phyloP scores from a whole-genome alignment of 2,797 vertebrate species.

The Rhincodon typus region DNA sequence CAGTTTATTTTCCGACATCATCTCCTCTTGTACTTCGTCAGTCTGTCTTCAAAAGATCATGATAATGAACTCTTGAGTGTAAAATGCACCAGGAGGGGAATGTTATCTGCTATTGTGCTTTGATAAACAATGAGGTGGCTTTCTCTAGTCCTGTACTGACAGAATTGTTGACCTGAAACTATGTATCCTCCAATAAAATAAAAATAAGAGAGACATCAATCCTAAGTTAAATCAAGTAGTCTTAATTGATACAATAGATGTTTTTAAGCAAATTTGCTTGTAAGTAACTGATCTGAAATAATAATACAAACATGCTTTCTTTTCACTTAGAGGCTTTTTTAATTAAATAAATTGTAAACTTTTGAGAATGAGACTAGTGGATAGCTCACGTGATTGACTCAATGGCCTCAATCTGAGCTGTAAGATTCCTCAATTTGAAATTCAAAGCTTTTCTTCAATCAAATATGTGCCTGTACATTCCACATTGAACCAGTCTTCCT shows the following conservation, averaged over 20 bases:
- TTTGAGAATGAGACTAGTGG: neutral
- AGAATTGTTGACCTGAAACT: neutral
- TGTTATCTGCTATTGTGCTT: neutral
- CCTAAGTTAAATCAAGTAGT: neutral
- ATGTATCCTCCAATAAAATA: neutral
- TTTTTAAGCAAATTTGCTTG: neutral
- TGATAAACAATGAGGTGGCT: neutral
- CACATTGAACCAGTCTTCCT: neutral
- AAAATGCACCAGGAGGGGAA: neutral
- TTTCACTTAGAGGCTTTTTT: neutral
- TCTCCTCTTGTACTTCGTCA: neutral
- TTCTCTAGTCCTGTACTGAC: too few species aligned
- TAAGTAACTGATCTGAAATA: neutral
- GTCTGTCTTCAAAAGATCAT: neutral
- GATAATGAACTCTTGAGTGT: neutral
- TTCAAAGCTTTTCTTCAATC: neutral
- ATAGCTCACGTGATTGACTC: too few species aligned
- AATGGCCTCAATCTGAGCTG: neutral
- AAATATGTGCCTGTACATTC: neutral
- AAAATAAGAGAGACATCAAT: neutral
- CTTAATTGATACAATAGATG: neutral
- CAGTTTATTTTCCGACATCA: neutral
- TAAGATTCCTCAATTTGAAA: neutral
- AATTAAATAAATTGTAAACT: neutral
- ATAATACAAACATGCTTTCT: neutral